Evolutionary conservation across 2,797 vertebrate genomes (phyloP).

Genomic region (Rachycentron canadum): DNA sequence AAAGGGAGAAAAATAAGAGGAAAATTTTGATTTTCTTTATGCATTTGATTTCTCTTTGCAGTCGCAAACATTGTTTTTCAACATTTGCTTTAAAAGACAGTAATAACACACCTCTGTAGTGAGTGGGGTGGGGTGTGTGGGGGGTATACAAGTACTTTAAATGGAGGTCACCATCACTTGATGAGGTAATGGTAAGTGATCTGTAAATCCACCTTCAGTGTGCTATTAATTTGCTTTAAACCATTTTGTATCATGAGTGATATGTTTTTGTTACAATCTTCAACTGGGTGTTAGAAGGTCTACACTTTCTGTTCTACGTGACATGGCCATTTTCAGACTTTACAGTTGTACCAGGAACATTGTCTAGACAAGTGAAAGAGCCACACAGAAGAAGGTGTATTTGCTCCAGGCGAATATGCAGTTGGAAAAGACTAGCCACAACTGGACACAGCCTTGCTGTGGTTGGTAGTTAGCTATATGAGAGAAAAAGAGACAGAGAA

Average conservation of each 20-base stretch:
- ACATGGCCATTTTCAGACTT: neutral
- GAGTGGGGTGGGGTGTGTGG: no score
- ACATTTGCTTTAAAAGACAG: conserved; percentile 16
- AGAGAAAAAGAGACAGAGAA: conserved; percentile 8
- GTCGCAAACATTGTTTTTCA: conserved; percentile 8
- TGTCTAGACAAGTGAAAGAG: neutral
- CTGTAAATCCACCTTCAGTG: neutral
- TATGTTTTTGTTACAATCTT: neutral
- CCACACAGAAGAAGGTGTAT: neutral
- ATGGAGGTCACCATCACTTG: neutral
- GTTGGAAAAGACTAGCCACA: neutral
- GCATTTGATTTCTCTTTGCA: conserved; percentile 37
- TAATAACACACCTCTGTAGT: conserved; percentile 11
- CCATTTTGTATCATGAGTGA: neutral
- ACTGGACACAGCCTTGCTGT: neutral
- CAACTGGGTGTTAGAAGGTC: neutral
- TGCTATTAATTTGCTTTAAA: neutral
- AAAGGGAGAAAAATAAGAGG: conserved; percentile 16
- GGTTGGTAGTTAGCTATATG: neutral
- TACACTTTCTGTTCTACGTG: neutral
- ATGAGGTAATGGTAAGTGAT: neutral
- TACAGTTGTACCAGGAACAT: neutral
- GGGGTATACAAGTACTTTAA: no score
- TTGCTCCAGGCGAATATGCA: neutral
- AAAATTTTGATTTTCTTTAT: conserved; percentile 42